Base-by-base conservation (phyloP, 2,888 invertebrate species). In the Agrochola macilenta region DNA sequence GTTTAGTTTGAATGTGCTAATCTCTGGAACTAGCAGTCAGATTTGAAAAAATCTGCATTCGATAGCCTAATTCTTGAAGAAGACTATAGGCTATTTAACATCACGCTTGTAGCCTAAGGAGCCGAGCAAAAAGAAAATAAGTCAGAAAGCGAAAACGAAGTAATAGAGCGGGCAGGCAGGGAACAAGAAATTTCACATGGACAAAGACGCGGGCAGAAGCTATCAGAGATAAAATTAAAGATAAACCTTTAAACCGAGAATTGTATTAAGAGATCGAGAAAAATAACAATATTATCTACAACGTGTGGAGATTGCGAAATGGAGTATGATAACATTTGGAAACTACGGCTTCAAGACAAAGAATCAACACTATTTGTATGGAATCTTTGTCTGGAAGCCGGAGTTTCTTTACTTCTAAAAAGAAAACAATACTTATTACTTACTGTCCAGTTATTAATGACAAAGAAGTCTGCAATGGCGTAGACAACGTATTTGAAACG, bases 191-290 rank as follows among this genome's bases (percentile, higher is more conserved):
- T 12, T 43, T 46, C 49, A 52, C 20, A 23, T 23, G 23, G 23
- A 23, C 20, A 0, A 52, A 23, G 3, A 3, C 20, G 8, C 23
- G 52, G 52, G 23, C 23, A 52, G 8, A 23, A 52, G 8, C 9
- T 52, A 52, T 52, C 20, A 52, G 49, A 80, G 72, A 85, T 85
- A 82, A 78, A 85, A 72, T 74, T 74, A 63, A 63, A 85, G 78
- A 82, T 82, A 78, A 81, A 70, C n/a, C 49, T 39, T 63, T 63
- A 35, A 17, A 69, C 20, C 17, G 39, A 76, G 30, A 58, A 12
- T 69, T 74, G 49, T 30, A 65, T 46, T 20, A 61, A 20, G 54
- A 64, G 26, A 57, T 58, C 9, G 17, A 70, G 54, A 60, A 54
- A 70, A 66, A 66, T 70, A 57, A 74, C 20, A 76, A 39, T 49